Base-by-base conservation (phyloP, 2,113 vertebrate species). In the Amblyornis subalaris region DNA sequence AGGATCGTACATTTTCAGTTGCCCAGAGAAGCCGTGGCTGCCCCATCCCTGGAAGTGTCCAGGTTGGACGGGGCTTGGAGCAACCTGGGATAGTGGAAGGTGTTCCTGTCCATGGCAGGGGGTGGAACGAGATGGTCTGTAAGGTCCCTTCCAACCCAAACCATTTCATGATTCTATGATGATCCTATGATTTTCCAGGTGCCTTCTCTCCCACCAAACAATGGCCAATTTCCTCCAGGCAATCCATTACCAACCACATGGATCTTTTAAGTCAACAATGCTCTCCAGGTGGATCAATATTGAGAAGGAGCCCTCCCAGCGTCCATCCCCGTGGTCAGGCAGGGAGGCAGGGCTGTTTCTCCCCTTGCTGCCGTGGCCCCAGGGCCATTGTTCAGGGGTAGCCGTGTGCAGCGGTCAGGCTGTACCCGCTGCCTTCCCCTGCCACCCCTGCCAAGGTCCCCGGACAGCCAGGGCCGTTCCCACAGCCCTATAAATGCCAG, bases 351-450 rank as follows among this genome's bases (percentile, higher is more conserved):
- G 23, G 42, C 26, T 14, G 0, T 44, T 4, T 83, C 10, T 69
- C 10, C 0, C 1, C 14, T 42, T 23, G 20, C 9, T 75, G 60
- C 61, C 19, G 29, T 92, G 77, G n/a, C 45, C 44, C 28, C 4
- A 23, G 36, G 42, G 84, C 8, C 77, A 94, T 95, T 96, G 95
- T 95, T 91, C 61, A 18, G 73, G 86, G 47, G 73, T 28, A 94
- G 80, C 70, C 5, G 0, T 2, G 40, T 65, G 90, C 80, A 78
- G 86, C 7, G 60, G 96, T 94, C 95, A 87, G 74, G 65, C 66
- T 95, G 91, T 12, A 35, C 96, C 71, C 1, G 0, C 71, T 66
- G 48, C 72, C 64, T 82, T 57, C 55, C 28, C 10, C 33, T 23
- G 23, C 17, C 77, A 60, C 24, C 54, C 31, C 38, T 88, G 90